phyloP scores from a whole-genome alignment of 2,113 vertebrate genomes.

The Peucedramus taeniatus region DNA sequence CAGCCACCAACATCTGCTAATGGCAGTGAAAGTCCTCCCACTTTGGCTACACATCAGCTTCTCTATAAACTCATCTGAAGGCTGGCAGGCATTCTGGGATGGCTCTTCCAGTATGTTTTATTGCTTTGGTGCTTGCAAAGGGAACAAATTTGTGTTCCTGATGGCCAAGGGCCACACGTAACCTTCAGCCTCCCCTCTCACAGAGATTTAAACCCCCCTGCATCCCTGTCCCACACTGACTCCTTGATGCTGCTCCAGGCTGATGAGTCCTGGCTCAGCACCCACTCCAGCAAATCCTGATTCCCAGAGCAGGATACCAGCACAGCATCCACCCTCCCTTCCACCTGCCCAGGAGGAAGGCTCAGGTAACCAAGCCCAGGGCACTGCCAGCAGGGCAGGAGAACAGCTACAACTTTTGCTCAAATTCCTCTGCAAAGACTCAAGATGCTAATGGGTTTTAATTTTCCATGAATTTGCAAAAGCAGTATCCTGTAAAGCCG shows the following conservation, averaged over 20 bases:
- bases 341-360: background rate
- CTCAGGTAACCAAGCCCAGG: background rate
- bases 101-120: background rate
- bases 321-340: accelerated
- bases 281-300: too few species aligned
- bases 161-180: background rate
- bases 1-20: slow-evolving; percentile 37
- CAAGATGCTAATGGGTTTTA: background rate
- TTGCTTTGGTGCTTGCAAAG: background rate
- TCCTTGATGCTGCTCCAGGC: accelerated
- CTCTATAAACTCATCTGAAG: background rate
- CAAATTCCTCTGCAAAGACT: background rate
- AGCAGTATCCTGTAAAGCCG: slow-evolving; percentile 11
- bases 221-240: background rate
- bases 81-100: background rate
- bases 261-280: background rate
- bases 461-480: slow-evolving; percentile 13
- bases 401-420: background rate
- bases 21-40: background rate
- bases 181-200: background rate
- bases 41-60: background rate
- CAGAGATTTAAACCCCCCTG: accelerated
- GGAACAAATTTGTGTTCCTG: background rate
- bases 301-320: background rate
- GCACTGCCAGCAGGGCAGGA: background rate